Evolutionary conservation across 2,888 invertebrate genomes (phyloP), one percentile per base, ranked within the genome.

Genomic region (Sphaerophoria rueppellii): DNA sequence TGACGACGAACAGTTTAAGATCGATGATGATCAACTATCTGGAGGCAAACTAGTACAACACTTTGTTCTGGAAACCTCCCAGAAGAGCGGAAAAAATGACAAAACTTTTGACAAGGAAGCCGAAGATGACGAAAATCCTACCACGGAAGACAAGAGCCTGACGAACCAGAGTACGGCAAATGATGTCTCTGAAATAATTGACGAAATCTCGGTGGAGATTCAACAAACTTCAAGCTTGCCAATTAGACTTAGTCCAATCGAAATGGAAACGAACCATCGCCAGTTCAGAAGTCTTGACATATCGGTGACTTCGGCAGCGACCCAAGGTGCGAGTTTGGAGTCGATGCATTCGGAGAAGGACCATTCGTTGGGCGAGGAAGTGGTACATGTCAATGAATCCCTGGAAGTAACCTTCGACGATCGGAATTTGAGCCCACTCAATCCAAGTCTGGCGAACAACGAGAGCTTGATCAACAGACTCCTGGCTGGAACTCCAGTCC

Each of bases 111-210:
- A 86, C 12, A 87, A 87, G 11, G 85, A 85, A 6, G 80, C 9
- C 6, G 40, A 83, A 5, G 24, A 24, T 2, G 24, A 2, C 24
- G 24, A 24, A 24, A 24, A 24, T 24, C 1, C 24, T 24, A 2
- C 24, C 24, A 86, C 72, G 48, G 86, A 88, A 60, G 89, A 89
- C 2, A 87, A 88, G 50, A 91, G 90, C 67, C 79, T 89, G 4
- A 89, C 89, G 52, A 91, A 91, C 77, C 90, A 92, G 80, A 91
- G 91, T 79, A 92, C 92, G 32, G 89, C 91, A 2, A 90, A 91
- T 79, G 92, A 92, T 87, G 90, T 91, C 0, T 92, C 92, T 0
- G 92, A 92, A 24, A 87, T 91, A 14, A 87, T 81, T 4, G 92
- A 92, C 43, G 91, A 92, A 43, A 87, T 87, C 12, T 87, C 85